Percentiles rank a stretch among this genome's conserved stretches.
These are phyloP conservation scores for Homalodisca vitripennis DNA, from an alignment of 1,140 invertebrate genomes.

Conservation along the genomic window DNA sequence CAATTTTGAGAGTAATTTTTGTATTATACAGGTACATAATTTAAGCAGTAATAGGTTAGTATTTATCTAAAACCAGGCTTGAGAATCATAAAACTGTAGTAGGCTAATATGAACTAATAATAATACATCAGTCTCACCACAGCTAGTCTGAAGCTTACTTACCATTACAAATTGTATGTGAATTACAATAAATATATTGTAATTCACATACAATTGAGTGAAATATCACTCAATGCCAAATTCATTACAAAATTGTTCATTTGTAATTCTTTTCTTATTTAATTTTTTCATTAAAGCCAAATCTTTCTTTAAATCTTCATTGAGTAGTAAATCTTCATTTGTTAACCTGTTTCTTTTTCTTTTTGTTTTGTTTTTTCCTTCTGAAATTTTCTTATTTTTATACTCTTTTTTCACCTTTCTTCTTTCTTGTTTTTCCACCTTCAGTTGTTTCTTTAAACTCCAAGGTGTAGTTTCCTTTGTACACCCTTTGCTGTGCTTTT, in stretches of 20 bases:
- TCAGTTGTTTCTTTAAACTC: constrained; percentile 76
- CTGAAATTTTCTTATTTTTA: constrained; percentile 51
- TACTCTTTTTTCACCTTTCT: constrained; percentile 59
- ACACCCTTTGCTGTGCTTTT: constrained; percentile 48
- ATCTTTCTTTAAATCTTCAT: constrained; percentile 77
- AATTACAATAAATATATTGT: too few relatives aligned
- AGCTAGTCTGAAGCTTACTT: too few relatives aligned
- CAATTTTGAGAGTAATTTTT: too few relatives aligned
- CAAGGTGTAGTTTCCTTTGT: constrained; percentile 68
- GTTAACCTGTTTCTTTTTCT: constrained; percentile 53
- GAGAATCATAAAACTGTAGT: too few relatives aligned
- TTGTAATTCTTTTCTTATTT: constrained; percentile 71
- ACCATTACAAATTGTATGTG: too few relatives aligned
- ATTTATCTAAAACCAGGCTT: too few relatives aligned
- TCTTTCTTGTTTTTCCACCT: constrained; percentile 63
- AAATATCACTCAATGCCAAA: constrained; percentile 28
- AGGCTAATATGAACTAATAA: too few relatives aligned
- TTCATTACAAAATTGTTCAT: constrained; percentile 27
- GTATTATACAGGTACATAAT: too few relatives aligned
- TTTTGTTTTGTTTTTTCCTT: constrained; percentile 47
- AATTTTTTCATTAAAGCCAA: constrained; percentile 83
- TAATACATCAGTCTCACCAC: too few relatives aligned
- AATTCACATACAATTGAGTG: too few relatives aligned
- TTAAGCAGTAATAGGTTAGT: too few relatives aligned
- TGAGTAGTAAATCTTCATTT: constrained; percentile 65